Evolutionary conservation across 2,888 invertebrate genomes (phyloP), one percentile per base, ranked within the genome.

Genomic region (Oscheius onirici): DNA sequence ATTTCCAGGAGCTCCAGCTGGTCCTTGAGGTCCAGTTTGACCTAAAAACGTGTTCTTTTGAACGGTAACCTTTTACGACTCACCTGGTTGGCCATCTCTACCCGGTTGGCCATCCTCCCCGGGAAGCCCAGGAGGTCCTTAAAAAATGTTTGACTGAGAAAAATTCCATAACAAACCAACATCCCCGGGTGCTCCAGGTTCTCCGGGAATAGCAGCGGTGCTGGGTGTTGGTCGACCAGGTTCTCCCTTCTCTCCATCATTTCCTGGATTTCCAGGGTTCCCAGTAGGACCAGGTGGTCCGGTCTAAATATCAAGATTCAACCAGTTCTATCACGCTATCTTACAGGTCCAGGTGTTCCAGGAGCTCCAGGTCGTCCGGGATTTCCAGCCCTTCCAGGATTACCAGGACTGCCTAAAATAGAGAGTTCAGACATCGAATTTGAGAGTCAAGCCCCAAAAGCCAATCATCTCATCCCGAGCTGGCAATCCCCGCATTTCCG

Each of bases 61-160:
- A n/a, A n/a, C n/a, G n/a, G n/a, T n/a, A n/a, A n/a, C n/a, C n/a
- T n/a, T n/a, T n/a, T n/a, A n/a, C n/a, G n/a, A n/a, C n/a, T n/a
- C n/a, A 46, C 83, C 84, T 46, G 80, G 79, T 61, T 80, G 80
- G 58, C 85, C 85, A 46, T 85, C 85, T 68, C 82, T 75, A 69
- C 85, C 85, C 60, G 84, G 82, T 54, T 81, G 76, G 73, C 86
- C 86, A 63, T 84, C 84, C 52, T 83, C 80, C 73, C 86, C 84
- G 40, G 81, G 80, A 22, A 77, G 68, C 68, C 81, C 83, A 20
- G 77, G 75, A 43, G 79, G 74, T 72, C 83, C 83, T 80, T 63
- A 58, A 79, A 71, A n/a, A 43, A 17, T 40, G 60, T n/a, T 26
- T 26, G 15, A 20, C 34, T 20, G 24, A 40, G 58, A 8, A 24